phyloP scores from a whole-genome alignment of 2,113 vertebrate genomes.

The Mesembrinibis cayennensis region DNA sequence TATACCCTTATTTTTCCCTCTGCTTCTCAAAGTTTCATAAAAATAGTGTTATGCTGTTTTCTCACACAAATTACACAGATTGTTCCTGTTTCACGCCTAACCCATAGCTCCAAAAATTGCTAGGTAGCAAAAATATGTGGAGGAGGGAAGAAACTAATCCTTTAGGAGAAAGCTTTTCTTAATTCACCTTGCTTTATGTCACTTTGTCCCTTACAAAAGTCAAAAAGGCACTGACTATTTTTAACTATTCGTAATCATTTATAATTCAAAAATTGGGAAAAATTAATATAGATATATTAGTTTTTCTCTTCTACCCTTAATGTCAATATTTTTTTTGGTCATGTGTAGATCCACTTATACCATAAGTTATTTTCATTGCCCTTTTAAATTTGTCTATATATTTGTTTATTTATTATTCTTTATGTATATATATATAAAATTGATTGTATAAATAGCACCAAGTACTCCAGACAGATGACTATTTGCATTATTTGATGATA shows the following conservation, averaged over 20 bases:
- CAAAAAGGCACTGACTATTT: neutral
- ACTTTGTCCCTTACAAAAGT: neutral
- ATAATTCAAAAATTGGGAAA: neutral
- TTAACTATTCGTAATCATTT: neutral
- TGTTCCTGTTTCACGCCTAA: neutral
- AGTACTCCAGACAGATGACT: neutral
- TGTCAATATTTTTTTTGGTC: neutral
- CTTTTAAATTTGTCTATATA: neutral
- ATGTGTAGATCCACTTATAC: neutral
- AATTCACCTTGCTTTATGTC: neutral
- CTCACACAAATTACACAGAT: neutral
- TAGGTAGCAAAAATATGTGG: neutral
- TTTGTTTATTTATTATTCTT: neutral
- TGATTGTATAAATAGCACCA: neutral
- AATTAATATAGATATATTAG: neutral
- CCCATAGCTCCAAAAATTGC: neutral
- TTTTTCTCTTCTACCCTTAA: neutral
- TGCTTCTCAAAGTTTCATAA: neutral
- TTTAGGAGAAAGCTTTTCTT: neutral
- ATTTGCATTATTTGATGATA: neutral
- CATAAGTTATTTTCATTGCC: neutral
- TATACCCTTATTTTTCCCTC: neutral
- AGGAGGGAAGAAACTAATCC: neutral
- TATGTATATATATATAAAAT: neutral
- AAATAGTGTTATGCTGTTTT: neutral